Evolutionary conservation across 2,113 vertebrate species (phyloP), one percentile per base, ranked within the genome.

Genomic region (Rhinolophus ferrumequinum): DNA sequence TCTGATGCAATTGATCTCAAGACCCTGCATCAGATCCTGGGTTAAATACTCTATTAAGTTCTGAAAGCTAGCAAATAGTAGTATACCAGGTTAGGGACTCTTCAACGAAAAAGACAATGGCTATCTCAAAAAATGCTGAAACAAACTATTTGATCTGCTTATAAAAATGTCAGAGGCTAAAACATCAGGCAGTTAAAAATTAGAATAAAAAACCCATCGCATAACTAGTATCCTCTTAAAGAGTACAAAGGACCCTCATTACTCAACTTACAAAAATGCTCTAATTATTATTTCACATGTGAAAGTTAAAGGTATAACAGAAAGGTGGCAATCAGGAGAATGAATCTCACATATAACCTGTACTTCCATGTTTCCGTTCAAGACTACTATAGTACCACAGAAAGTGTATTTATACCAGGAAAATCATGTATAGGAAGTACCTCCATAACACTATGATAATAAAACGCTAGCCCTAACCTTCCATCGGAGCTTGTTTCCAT

Each of bases 61-160:
- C 6, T 77, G 76, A 70, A 62, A 93, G 62, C 21, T n/a, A 60
- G 56, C 44, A 84, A 89, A 38, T n/a, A 12, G 35, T 30, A 93
- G 12, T 52, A 44, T 44, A 6, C 5, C 54, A 72, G 10, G 19
- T 8, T 44, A 80, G 66, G 15, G n/a, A 52, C 7, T 14, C 28
- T 54, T 79, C 28, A 58, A 72, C 44, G 19, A 91, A 93, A 88
- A 54, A 85, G 30, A 84, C 91, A 93, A 94, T 18, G 50, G 38
- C 38, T 83, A 60, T 35, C 95, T 86, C 18, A 30, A 54, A 72
- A 95, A 92, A 82, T 58, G 18, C 8, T 28, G 11, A 84, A 90
- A 69, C 52, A 92, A 69, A 91, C 18, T 38, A 95, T 73, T 64
- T 86, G 62, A 66, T 76, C 58, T 82, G 54, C 52, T 89, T 72